Conservation (phyloP, 2,888 invertebrate species). For the Embidobia sp. region DNA sequence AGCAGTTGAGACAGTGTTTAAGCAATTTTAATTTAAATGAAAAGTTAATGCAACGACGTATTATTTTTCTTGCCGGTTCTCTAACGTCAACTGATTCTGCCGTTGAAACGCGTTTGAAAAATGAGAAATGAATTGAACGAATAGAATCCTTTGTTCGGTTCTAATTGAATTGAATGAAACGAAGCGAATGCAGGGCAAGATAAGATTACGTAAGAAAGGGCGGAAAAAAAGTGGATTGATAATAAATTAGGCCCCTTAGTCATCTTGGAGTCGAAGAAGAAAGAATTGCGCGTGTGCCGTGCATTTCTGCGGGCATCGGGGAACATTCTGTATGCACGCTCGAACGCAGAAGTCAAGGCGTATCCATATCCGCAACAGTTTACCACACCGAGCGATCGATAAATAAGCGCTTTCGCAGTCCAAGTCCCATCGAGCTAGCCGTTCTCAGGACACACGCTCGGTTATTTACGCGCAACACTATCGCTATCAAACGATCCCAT, state of each 20-base stretch:
- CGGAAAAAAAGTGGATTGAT: constrained; percentile 48
- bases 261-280: constrained; percentile 18
- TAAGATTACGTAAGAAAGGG: constrained; percentile 21
- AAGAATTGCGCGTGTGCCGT: constrained; percentile 39
- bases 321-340: constrained; percentile 48
- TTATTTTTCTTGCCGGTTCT: too few relatives aligned
- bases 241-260: constrained; percentile 59
- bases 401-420: constrained; percentile 61
- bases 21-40: too few relatives aligned
- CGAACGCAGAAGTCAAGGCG: constrained; percentile 62
- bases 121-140: constrained; percentile 12
- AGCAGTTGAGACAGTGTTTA: too few relatives aligned
- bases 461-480: constrained; percentile 50
- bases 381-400: constrained; percentile 61
- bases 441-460: constrained; percentile 46
- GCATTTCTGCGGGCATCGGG: constrained; percentile 45
- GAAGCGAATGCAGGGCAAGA: constrained; percentile 17
- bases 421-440: constrained; percentile 29
- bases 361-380: constrained; percentile 65
- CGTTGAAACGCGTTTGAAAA: too few relatives aligned
- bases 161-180: constrained; percentile 36
- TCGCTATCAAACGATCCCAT: constrained; percentile 47
- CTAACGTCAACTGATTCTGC: too few relatives aligned
- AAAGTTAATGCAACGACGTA: too few relatives aligned
- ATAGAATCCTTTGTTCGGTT: constrained; percentile 20